A percentile compares a stretch with the other conserved stretches of the same genome.
phyloP scores from a whole-genome alignment of 2,113 vertebrate species.

The Harpagus bidentatus region DNA sequence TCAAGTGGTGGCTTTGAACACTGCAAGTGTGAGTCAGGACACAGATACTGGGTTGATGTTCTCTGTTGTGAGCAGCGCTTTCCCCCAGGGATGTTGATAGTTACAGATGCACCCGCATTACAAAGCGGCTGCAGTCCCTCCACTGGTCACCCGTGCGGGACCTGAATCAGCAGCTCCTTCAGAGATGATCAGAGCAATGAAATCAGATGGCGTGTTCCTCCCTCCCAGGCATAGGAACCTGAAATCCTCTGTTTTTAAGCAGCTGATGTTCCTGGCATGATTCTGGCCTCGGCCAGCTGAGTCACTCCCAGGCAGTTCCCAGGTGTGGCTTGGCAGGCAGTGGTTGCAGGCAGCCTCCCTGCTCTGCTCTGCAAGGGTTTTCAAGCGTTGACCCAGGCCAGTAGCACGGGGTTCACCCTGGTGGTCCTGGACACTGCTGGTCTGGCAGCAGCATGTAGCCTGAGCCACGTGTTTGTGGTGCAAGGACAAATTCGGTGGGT shows the following conservation, averaged over 20 bases:
- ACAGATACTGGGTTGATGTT: background rate
- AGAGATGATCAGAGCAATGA: background rate
- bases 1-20: background rate
- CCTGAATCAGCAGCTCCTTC: background rate
- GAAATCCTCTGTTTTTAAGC: background rate
- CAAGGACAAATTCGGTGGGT: background rate
- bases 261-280: background rate
- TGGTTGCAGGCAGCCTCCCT: background rate
- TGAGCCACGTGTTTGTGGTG: background rate
- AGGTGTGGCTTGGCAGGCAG: background rate
- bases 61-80: background rate
- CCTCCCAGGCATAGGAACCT: background rate
- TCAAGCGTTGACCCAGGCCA: background rate
- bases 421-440: background rate
- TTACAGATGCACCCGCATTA: fast-evolving
- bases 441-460: background rate
- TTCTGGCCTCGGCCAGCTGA: background rate
- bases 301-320: background rate
- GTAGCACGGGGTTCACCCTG: fast-evolving
- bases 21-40: background rate
- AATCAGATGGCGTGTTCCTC: background rate
- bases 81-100: fast-evolving
- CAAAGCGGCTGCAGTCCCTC: fast-evolving
- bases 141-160: fast-evolving
- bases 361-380: background rate